A percentile compares a stretch with the other conserved stretches of the same genome.
Conservation (phyloP, 2,113 vertebrate genomes). For the Nyctibius bracteatus region DNA sequence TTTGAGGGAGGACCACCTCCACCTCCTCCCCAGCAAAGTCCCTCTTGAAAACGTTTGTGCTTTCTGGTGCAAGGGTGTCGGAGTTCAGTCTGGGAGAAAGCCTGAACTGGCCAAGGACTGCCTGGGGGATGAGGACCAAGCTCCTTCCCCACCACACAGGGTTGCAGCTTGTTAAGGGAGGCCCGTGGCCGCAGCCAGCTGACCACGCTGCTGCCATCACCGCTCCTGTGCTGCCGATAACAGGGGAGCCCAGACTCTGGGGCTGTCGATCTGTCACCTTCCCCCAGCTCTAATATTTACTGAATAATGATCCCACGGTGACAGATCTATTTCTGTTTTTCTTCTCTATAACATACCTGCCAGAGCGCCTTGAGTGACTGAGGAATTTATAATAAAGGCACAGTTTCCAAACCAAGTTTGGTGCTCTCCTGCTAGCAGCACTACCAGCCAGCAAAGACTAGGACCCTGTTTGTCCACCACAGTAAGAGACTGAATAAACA, state of each 20-base stretch:
- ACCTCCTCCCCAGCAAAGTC: not conserved
- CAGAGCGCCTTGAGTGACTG: not conserved
- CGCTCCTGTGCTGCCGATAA: not conserved
- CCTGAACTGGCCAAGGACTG: not conserved
- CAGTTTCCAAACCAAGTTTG: slow-evolving; percentile 4
- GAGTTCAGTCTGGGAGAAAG: not conserved
- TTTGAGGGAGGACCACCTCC: not conserved
- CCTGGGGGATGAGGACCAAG: not conserved
- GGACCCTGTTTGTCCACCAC: not conserved
- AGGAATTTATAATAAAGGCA: slow-evolving; percentile 48
- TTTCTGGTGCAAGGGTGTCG: not conserved
- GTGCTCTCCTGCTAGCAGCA: not conserved
- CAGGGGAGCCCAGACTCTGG: not conserved
- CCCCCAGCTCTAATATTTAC: slow-evolving; percentile 24
- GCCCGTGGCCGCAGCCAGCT: accelerated
- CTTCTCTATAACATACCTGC: slow-evolving; percentile 42
- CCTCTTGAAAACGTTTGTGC: not conserved
- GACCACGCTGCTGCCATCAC: not conserved
- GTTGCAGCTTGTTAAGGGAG: not conserved
- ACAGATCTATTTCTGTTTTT: slow-evolving; percentile 58
- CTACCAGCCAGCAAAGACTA: not conserved
- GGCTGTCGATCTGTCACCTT: slow-evolving; percentile 22
- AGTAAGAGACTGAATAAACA: not conserved
- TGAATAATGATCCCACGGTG: not conserved
- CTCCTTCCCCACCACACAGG: not conserved